Evolutionary conservation across 2,113 vertebrate species (phyloP), one percentile per base, ranked within the genome.

Genomic region (Rallus limicola): DNA sequence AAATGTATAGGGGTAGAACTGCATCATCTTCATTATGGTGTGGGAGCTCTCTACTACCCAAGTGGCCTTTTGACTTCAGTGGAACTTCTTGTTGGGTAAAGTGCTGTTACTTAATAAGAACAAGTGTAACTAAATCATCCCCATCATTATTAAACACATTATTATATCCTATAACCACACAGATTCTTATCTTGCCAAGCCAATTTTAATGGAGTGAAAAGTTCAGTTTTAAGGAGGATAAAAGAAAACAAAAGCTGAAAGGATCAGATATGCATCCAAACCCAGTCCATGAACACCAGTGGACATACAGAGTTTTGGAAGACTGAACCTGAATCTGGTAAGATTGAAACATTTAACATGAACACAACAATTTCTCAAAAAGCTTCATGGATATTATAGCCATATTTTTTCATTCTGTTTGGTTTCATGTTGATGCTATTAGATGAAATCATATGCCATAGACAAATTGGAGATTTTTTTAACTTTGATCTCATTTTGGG

Each of bases 201-300:
- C 58, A 58, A 26, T 89, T 84, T 89, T 72, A 82, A 82, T 40
- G 55, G 33, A 50, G 34, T 1, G 0, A 79, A 85, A 94, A 24
- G 62, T 89, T 94, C 64, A 71, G 29, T 64, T 93, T 95, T 88
- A 83, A 69, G 80, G 86, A 86, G 15, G n/a, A 48, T 48, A 74
- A 88, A 91, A 72, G 48, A 74, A 42, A 77, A 21, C n/a, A 90
- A 76, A 76, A 19, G 3, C 25, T 83, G n/a, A 76, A 80, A 56
- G 29, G 5, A 67, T 59, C 59, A 64, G 76, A 52, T 55, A 70
- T 15, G 13, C 6, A 56, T 86, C 36, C 5, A 24, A 92, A 62
- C 2, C 3, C 58, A 36, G 19, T 5, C 23, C 33, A 31, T 52
- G 68, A 67, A 34, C 36, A 81, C 6, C n/a, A 31, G 21, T 64